Conservation (phyloP, 2,113 vertebrate genomes). For the Aegithalos caudatus region DNA sequence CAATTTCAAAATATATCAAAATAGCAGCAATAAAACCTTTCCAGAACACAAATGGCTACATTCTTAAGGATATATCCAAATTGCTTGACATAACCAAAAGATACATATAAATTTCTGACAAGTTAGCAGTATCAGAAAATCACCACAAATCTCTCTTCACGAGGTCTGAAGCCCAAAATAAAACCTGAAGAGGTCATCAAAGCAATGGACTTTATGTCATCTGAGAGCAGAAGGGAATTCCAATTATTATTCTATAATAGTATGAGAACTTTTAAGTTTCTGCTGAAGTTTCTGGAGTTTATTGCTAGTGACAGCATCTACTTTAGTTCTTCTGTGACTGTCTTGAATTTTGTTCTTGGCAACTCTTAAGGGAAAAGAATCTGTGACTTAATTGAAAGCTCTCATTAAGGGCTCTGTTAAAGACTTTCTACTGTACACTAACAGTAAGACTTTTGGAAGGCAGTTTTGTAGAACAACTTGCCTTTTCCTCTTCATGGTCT, state of each 20-base stretch:
- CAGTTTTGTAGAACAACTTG: background rate
- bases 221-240: background rate
- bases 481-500: background rate
- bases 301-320: background rate
- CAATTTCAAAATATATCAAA: background rate
- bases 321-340: background rate
- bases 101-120: background rate
- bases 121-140: background rate
- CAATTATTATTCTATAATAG: background rate
- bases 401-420: background rate
- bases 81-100: background rate
- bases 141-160: background rate
- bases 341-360: slow-evolving; percentile 21
- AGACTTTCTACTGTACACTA: background rate
- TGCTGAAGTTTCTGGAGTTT: background rate
- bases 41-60: background rate
- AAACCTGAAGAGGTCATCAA: background rate
- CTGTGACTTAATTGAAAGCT: background rate
- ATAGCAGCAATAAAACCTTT: background rate
- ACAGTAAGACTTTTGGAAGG: background rate
- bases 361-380: background rate
- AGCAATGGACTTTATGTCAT: background rate
- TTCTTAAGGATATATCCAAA: background rate
- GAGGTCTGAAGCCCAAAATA: background rate
- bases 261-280: background rate